Evolutionary conservation across 2,888 invertebrate genomes (phyloP).

Genomic region (Dastarcus helophoroides): DNA sequence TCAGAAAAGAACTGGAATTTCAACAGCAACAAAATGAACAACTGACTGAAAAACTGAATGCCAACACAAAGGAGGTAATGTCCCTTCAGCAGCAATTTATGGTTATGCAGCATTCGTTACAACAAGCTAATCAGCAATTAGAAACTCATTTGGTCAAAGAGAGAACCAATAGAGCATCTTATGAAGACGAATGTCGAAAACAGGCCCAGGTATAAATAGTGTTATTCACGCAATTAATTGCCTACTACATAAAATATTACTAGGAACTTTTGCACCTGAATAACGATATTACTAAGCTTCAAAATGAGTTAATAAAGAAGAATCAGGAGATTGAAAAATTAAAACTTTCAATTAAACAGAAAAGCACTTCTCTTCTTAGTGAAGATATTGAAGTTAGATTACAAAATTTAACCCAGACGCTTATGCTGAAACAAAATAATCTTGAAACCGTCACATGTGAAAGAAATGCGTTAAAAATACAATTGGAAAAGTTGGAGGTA

Average conservation of each 20-base stretch:
- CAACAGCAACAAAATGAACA: slow-evolving; percentile 37
- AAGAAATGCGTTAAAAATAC: slow-evolving; percentile 72
- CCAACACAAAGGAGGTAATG: slow-evolving; percentile 38
- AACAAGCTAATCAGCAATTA: slow-evolving; percentile 29
- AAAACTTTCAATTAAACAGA: slow-evolving; percentile 34
- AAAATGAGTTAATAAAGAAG: slow-evolving; percentile 32
- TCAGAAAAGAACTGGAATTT: slow-evolving; percentile 34
- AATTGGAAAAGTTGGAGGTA: slow-evolving; percentile 71
- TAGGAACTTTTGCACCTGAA: too few species aligned
- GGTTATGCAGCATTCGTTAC: slow-evolving; percentile 33
- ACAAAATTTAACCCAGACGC: slow-evolving; percentile 61
- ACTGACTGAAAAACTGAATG: slow-evolving; percentile 38
- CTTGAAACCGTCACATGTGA: slow-evolving; percentile 76
- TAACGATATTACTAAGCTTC: too few species aligned
- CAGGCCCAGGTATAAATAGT: slow-evolving; percentile 26
- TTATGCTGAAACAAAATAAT: slow-evolving; percentile 75
- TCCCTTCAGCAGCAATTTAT: slow-evolving; percentile 32
- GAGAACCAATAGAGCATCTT: slow-evolving; percentile 33
- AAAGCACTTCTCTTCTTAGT: slow-evolving; percentile 38
- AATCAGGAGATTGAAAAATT: slow-evolving; percentile 34
- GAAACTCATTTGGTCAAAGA: slow-evolving; percentile 36
- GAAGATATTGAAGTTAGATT: slow-evolving; percentile 40
- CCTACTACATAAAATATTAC: too few species aligned
- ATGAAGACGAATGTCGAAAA: slow-evolving; percentile 36
- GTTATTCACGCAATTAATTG: too few species aligned